A percentile compares a stretch with the other conserved stretches of the same genome.
Conservation (phyloP, 2,113 vertebrate genomes). For the Psilopogon haemacephalus region DNA sequence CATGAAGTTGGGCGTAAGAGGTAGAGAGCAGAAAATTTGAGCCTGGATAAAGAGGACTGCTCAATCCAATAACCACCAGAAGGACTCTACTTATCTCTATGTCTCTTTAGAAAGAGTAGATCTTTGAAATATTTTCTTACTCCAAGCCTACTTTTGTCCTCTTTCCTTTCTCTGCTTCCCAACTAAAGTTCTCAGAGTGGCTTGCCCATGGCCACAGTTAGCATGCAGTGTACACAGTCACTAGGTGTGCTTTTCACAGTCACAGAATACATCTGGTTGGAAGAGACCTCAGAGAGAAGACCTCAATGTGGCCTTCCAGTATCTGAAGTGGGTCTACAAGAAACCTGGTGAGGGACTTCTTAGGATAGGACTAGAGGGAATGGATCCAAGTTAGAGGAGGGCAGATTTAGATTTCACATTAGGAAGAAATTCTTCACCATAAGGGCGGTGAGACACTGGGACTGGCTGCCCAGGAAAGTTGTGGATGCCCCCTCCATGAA, state of each 20-base stretch:
- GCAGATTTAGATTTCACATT: too few species aligned
- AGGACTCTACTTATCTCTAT: neutral
- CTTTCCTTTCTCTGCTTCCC: neutral
- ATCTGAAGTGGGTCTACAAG: too few species aligned
- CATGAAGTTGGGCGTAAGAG: neutral
- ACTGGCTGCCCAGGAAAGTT: too few species aligned
- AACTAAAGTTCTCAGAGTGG: accelerated
- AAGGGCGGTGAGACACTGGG: too few species aligned
- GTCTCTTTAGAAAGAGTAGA: neutral
- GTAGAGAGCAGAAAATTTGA: neutral
- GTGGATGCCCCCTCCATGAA: too few species aligned
- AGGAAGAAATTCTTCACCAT: too few species aligned
- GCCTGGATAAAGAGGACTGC: neutral
- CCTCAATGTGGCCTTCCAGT: too few species aligned
- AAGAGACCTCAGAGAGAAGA: too few species aligned
- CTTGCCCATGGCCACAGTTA: neutral
- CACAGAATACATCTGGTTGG: too few species aligned
- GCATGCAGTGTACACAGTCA: neutral
- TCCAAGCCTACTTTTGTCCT: accelerated
- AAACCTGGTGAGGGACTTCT: too few species aligned
- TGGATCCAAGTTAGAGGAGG: too few species aligned
- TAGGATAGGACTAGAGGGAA: too few species aligned
- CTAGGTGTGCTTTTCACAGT: neutral
- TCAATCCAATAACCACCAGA: neutral
- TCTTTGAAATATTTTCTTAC: neutral